Base-by-base conservation (phyloP, 1,140 invertebrate genomes). In the Aphelenchoides fujianensis region DNA sequence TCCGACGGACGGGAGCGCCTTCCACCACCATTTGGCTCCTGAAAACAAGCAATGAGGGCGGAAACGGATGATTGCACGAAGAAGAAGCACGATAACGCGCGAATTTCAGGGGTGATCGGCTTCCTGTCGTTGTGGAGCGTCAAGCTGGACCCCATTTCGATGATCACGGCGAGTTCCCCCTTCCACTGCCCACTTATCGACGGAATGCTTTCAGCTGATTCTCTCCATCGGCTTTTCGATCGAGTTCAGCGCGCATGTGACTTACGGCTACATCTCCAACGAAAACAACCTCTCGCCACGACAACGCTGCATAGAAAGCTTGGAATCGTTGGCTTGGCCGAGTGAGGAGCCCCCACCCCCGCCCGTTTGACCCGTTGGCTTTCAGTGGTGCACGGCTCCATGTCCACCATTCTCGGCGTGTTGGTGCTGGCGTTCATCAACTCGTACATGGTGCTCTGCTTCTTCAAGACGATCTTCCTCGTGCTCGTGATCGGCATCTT, bases 111-210 rank as follows among this genome's bases (percentile, higher is more conserved):
- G 16, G 93, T 98, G 0, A 91, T 95, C 1, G 95, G 95, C 0
- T 96, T 96, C 86, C 95, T 98, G 92, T 90, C 93, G 0, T 86
- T 96, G 0, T 97, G 95, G 94, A 90, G 90, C 73, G 92, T 97
- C n/a, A 83, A 83, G 48, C 66, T 83, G 36, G 82, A 83, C 67
- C 83, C 86, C 0, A 84, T 83, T 37, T 84, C 83, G 19, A 83
- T 83, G 82, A 83, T 83, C 54, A 86, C 86, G 36, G 41, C 23
- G 23, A 48, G 23, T 48, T 48, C 41, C 12, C 12, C 12, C 41
- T 48, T 48, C 23, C 23, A 48, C 12, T 48, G n/a, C n/a, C n/a
- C n/a, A n/a, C n/a, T n/a, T n/a, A n/a, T n/a, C n/a, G n/a, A n/a
- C n/a, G n/a, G n/a, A n/a, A n/a, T 48, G 41, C 12, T 48, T 48